Evolutionary conservation across 2,797 vertebrate species (phyloP).

Genomic region (Oryzias sinensis): DNA sequence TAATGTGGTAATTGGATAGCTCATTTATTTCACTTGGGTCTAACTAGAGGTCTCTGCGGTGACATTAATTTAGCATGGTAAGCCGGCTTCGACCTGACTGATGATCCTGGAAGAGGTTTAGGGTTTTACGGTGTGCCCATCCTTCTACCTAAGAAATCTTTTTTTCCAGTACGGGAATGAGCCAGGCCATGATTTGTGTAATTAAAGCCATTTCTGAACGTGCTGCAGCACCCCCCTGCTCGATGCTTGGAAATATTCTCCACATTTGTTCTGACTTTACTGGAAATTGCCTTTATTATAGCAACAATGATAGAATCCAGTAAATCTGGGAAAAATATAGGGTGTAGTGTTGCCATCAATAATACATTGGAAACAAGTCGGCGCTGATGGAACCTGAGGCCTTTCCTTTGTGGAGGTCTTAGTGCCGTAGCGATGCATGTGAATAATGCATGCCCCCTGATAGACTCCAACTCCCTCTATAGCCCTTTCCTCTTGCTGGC

Average conservation of each 20-base stretch:
- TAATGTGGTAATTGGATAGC: conserved; percentile 70
- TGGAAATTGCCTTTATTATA: conserved; percentile 76
- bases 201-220: conserved; percentile 44
- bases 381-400: conserved; percentile 76
- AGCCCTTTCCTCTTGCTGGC: conserved; percentile 60
- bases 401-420: conserved; percentile 75
- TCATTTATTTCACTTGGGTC: conserved; percentile 70
- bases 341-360: conserved; percentile 80
- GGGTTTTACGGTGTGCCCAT: conserved; percentile 6
- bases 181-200: conserved; percentile 35
- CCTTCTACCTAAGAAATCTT: conserved; percentile 2
- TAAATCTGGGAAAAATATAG: conserved; percentile 78
- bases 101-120: conserved; percentile 50
- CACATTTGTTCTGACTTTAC: conserved; percentile 65
- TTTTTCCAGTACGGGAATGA: conserved; percentile 17
- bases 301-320: conserved; percentile 79
- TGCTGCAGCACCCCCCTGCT: conserved; percentile 44
- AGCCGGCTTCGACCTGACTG: conserved; percentile 57
- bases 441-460: conserved; percentile 79
- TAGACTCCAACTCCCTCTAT: conserved; percentile 64
- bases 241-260: conserved; percentile 62
- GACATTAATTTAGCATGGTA: conserved; percentile 61
- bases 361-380: conserved; percentile 81
- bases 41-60: conserved; percentile 59
- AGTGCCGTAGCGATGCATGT: conserved; percentile 72